Conservation (phyloP, 2,797 vertebrate genomes). For the Botia kubotai region DNA sequence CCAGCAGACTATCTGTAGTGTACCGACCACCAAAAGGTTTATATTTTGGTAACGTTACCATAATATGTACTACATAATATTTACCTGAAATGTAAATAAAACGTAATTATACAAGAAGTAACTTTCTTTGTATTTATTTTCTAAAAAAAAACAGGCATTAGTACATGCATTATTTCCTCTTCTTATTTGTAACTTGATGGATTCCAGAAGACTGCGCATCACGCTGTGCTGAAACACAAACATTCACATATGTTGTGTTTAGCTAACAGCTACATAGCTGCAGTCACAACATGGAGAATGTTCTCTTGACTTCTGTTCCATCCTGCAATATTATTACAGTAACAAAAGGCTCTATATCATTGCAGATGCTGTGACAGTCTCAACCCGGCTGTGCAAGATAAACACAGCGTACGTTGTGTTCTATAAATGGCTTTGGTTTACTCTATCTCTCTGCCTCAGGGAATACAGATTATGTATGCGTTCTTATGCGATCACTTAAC, state of each 20-base stretch:
- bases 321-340: conserved; percentile 20
- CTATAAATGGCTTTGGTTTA: background rate
- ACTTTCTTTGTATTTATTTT: too few species aligned
- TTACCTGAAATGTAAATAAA: too few species aligned
- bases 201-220: background rate
- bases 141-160: background rate
- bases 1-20: too few species aligned
- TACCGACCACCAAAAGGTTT: too few species aligned
- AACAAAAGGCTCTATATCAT: conserved; percentile 20
- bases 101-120: too few species aligned
- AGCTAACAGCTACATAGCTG: background rate
- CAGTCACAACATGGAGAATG: conserved; percentile 30
- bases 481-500: background rate
- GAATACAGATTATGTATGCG: background rate
- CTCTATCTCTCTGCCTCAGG: background rate
- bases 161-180: too few species aligned
- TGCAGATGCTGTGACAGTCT: conserved; percentile 4
- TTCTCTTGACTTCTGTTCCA: conserved; percentile 30
- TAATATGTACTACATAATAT: too few species aligned
- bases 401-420: background rate
- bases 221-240: background rate
- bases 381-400: background rate
- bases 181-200: too few species aligned
- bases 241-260: background rate
- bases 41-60: too few species aligned